phyloP scores from a whole-genome alignment of 23 tunicate species.

The Trididemnum nubilum region DNA sequence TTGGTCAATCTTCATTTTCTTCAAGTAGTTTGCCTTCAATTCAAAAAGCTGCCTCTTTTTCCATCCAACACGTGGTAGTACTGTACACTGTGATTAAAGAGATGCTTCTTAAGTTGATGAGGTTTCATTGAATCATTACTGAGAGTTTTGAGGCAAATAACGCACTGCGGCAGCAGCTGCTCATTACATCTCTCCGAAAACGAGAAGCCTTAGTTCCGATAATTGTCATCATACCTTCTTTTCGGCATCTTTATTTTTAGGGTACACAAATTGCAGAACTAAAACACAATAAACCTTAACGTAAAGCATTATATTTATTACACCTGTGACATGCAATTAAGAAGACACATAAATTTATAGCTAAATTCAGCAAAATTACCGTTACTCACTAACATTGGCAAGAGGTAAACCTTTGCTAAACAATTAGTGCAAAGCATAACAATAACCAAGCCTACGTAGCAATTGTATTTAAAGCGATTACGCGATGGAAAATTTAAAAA shows the following conservation, averaged over 20 bases:
- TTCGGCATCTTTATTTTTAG: slow-evolving; percentile 8
- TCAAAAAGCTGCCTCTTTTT: slow-evolving; percentile 18
- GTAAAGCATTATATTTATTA: no score
- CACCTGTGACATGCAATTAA: no score
- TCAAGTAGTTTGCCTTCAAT: no score
- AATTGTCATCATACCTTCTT: slow-evolving; percentile 12
- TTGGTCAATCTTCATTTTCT: slow-evolving; percentile 17
- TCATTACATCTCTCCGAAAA: slow-evolving; percentile 7
- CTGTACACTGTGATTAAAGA: no score
- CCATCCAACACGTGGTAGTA: not conserved
- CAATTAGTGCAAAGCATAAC: no score
- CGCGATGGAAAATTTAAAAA: no score
- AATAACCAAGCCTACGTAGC: no score
- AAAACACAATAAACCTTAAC: not conserved
- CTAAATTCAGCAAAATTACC: no score
- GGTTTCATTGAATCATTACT: slow-evolving; percentile 16
- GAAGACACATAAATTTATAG: no score
- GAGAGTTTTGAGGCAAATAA: slow-evolving; percentile 20
- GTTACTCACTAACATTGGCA: no score
- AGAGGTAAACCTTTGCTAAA: no score
- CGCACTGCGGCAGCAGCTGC: slow-evolving; percentile 20
- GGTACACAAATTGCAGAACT: not conserved
- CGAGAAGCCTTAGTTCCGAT: not conserved
- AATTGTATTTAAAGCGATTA: no score
- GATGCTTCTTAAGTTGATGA: slow-evolving; percentile 11